Conservation (phyloP, 2,113 vertebrate genomes). For the Hypomesus transpacificus region DNA sequence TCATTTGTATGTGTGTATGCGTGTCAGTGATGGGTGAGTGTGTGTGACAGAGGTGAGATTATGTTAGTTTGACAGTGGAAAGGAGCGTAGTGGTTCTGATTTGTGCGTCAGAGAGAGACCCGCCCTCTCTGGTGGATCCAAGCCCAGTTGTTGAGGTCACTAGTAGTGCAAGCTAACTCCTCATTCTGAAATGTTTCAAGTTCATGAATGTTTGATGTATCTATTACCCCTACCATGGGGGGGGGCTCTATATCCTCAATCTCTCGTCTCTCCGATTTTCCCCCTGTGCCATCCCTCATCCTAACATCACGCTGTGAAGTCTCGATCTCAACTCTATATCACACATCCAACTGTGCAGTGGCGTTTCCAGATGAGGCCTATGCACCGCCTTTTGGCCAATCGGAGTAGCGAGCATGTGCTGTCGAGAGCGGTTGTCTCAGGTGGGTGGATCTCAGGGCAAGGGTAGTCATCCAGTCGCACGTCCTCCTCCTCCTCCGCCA, state of each 20-base stretch:
- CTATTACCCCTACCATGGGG: slow-evolving; percentile 48
- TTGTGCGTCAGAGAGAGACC: slow-evolving; percentile 25
- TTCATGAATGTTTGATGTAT: slow-evolving; percentile 64
- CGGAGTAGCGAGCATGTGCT: neutral
- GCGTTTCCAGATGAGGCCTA: slow-evolving; percentile 3
- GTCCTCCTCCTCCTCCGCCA: slow-evolving; percentile 53
- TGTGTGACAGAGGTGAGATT: neutral
- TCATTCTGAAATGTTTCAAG: slow-evolving; percentile 46
- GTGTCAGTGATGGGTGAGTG: slow-evolving; percentile 9
- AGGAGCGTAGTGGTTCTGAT: slow-evolving; percentile 23
- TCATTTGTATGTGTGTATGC: neutral
- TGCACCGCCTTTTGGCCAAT: slow-evolving; percentile 9
- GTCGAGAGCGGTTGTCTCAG: slow-evolving; percentile 47
- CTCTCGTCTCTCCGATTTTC: slow-evolving; percentile 51
- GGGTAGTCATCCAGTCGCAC: slow-evolving; percentile 68
- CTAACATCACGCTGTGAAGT: neutral
- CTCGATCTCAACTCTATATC: neutral
- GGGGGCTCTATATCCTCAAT: slow-evolving; percentile 39
- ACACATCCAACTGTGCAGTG: slow-evolving; percentile 57
- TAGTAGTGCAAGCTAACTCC: slow-evolving; percentile 25
- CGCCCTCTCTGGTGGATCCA: slow-evolving; percentile 43
- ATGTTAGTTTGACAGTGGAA: slow-evolving; percentile 9
- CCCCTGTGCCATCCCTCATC: slow-evolving; percentile 11
- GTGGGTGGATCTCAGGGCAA: slow-evolving; percentile 58
- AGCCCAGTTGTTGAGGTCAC: slow-evolving; percentile 43